Conservation (phyloP, 2,888 invertebrate genomes). For the Chirona hameri region DNA sequence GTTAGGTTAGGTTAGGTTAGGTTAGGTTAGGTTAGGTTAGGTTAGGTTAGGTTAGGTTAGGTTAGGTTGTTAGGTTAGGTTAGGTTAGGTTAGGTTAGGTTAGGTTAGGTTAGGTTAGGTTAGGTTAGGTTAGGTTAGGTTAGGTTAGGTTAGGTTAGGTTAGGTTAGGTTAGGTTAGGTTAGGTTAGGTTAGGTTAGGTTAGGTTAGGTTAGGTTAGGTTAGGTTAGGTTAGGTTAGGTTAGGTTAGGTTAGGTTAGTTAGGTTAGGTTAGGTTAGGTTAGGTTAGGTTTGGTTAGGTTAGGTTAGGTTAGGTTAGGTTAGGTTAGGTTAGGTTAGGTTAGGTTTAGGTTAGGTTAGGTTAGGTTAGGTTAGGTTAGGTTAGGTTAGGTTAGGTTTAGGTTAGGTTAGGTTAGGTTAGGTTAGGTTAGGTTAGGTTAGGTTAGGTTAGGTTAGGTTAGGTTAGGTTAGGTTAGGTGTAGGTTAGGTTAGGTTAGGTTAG, state of each 20-base stretch:
- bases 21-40: slow-evolving; percentile 40
- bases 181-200: no score
- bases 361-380: slow-evolving; percentile 22
- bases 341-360: background rate
- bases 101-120: slow-evolving; percentile 3
- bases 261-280: no score
- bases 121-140: slow-evolving; percentile 1
- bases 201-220: no score
- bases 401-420: slow-evolving; percentile 22
- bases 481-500: no score
- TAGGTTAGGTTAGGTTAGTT: no score
- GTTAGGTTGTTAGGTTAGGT: slow-evolving; percentile 40
- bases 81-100: slow-evolving; percentile 22
- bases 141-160: slow-evolving; percentile 12
- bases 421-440: no score
- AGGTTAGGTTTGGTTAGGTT: no score
- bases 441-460: slow-evolving; percentile 28
- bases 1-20: slow-evolving; percentile 36
- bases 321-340: no score
- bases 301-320: no score
- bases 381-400: no score
- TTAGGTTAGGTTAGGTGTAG: slow-evolving; percentile 29
- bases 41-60: slow-evolving; percentile 41
- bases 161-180: background rate
- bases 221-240: no score